These are phyloP conservation scores for Phylloscopus trochilus DNA, from an alignment of 2,113 vertebrate species.

Conservation along the genomic window DNA sequence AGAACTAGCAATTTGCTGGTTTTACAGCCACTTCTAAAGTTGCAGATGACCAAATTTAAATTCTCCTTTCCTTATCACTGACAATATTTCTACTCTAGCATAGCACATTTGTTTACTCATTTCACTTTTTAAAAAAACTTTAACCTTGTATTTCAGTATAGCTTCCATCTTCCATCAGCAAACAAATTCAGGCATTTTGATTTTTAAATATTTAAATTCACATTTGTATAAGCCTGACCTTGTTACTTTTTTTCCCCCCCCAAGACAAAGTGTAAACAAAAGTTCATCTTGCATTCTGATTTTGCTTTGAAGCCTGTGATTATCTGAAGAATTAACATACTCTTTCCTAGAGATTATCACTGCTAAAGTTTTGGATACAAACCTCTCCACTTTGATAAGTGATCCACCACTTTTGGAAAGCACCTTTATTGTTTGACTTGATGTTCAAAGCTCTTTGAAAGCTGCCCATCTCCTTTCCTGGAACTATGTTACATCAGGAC, in stretches of 20 bases:
- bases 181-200: background rate
- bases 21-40: background rate
- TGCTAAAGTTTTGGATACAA: background rate
- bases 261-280: background rate
- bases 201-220: background rate
- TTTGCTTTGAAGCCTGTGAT: background rate
- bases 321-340: background rate
- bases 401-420: background rate
- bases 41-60: background rate
- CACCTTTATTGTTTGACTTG: background rate
- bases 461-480: background rate
- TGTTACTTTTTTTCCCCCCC: fast-evolving
- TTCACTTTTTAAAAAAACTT: background rate
- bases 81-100: background rate
- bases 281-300: background rate
- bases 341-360: background rate
- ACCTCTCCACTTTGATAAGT: background rate
- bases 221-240: background rate
- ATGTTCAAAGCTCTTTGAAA: background rate
- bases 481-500: background rate
- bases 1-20: background rate
- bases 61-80: background rate
- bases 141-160: background rate
- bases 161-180: background rate
- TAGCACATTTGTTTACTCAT: background rate